Evolutionary conservation across 2,888 invertebrate genomes (phyloP), one percentile per base, ranked within the genome.

Genomic region (Lamproptera curius): DNA sequence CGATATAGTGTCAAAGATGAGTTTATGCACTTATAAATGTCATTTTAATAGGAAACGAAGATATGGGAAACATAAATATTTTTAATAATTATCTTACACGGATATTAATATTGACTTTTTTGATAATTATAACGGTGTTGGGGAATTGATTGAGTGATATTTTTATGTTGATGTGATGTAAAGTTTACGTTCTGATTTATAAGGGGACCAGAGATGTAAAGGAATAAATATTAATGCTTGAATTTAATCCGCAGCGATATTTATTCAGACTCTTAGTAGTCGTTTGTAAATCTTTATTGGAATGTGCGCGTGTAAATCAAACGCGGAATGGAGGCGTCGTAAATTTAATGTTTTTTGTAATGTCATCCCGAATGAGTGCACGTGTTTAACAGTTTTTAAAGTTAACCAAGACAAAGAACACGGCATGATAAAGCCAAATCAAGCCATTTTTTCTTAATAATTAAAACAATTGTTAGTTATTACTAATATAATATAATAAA

Each of bases 91-190:
- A n/a, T n/a, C n/a, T n/a, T n/a, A n/a, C n/a, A n/a, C n/a, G n/a
- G n/a, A n/a, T n/a, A n/a, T n/a, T n/a, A n/a, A n/a, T n/a, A 35
- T 43, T 48, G 40, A 20, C 50, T 53, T 44, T n/a, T 56, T 58
- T 61, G 59, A 62, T 62, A 62, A 61, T 61, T 64, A 62, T 59
- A 53, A 55, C 48, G 23, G 45, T 43, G 51, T 20, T 52, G 42
- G 16, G 42, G 45, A 55, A 57, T 61, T 61, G 56, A 62, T 55
- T 55, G 53, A 54, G 51, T 52, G 40, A 40, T 42, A 50, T 54
- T 53, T 54, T 50, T 54, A 56, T 57, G 49, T 51, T 46, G 43
- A 55, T 47, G n/a, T n/a, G n/a, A n/a, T n/a, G n/a, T n/a, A n/a
- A n/a, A n/a, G 35, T 10, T 45, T 46, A 38, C 52, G 44, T 40